A percentile compares a stretch with the other conserved stretches of the same genome.
phyloP scores from a whole-genome alignment of 2,113 vertebrate genomes.

The Myocastor coypus region DNA sequence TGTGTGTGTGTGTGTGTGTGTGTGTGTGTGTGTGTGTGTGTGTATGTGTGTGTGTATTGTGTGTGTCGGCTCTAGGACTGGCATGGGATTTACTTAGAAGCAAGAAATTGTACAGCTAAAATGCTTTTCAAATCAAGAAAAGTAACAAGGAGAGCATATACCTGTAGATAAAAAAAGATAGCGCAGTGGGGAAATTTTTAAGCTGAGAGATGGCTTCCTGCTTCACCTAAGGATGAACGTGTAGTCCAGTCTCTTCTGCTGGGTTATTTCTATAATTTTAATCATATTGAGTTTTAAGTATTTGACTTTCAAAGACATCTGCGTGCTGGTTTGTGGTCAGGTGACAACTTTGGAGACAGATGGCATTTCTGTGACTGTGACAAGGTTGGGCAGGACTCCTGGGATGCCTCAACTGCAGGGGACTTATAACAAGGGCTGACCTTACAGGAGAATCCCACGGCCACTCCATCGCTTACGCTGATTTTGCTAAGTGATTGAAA shows the following conservation, averaged over 20 bases:
- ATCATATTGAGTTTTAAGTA: not conserved
- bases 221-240: not conserved
- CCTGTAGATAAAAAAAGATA: not conserved
- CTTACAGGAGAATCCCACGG: not conserved
- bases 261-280: not conserved
- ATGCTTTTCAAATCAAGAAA: not conserved
- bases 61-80: not conserved
- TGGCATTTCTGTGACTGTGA: not conserved
- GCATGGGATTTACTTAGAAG: not conserved
- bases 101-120: not conserved
- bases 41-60: not conserved
- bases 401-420: not conserved
- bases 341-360: not conserved
- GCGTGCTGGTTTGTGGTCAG: not conserved
- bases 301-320: not conserved
- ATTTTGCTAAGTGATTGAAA: conserved; percentile 67
- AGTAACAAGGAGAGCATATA: accelerated
- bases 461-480: not conserved
- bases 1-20: not conserved
- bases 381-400: not conserved
- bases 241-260: not conserved
- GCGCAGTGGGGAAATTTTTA: not conserved
- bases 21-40: not conserved
- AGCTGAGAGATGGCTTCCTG: not conserved
- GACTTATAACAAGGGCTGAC: not conserved